Evolutionary conservation across 2,888 invertebrate genomes (phyloP).

Genomic region (Troides aeacus): DNA sequence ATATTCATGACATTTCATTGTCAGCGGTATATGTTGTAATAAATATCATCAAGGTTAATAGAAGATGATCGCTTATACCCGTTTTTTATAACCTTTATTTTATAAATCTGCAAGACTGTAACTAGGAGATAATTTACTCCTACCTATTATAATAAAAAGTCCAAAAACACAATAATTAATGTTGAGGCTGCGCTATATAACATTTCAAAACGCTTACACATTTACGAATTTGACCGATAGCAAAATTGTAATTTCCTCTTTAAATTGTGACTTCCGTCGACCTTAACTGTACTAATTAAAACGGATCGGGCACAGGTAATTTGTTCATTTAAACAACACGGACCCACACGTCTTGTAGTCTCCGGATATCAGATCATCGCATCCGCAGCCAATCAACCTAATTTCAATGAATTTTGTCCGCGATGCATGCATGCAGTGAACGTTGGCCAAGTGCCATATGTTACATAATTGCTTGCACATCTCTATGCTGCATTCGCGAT

Average conservation of each 20-base stretch:
- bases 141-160: not conserved
- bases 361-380: constrained; percentile 12
- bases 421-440: constrained; percentile 42
- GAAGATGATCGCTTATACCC: not conserved
- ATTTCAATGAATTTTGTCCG: constrained; percentile 35
- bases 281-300: constrained; percentile 17
- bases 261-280: constrained; percentile 16
- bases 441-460: constrained; percentile 48
- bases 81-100: not conserved
- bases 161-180: not conserved
- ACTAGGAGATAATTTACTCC: not conserved
- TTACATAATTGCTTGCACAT: constrained; percentile 41
- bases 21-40: constrained; percentile 4
- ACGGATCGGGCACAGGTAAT: constrained; percentile 11
- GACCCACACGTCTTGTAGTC: constrained; percentile 7
- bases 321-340: not conserved
- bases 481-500: constrained; percentile 30
- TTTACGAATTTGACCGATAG: not conserved
- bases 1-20: constrained; percentile 16
- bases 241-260: not conserved
- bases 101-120: not conserved
- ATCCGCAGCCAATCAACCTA: constrained; percentile 31
- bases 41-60: constrained; percentile 9
- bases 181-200: not conserved
- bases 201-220: not conserved